Percentiles rank a stretch among this genome's conserved stretches.
These are phyloP conservation scores for Epinotia demarniana DNA, from an alignment of 2,888 invertebrate genomes.

Conservation along the genomic window DNA sequence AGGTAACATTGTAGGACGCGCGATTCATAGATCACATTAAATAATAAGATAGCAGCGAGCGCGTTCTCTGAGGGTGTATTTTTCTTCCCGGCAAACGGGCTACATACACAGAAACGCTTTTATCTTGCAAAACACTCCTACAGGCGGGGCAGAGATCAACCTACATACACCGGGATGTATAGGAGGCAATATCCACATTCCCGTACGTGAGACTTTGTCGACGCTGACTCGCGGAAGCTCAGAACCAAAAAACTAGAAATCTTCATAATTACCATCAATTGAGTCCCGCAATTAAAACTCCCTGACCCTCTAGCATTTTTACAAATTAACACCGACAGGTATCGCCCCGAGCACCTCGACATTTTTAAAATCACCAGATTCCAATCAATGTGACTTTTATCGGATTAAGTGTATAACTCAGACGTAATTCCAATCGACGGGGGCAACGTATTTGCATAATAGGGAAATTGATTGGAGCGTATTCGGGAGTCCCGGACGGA, in stretches of 20 bases:
- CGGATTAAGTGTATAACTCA: conserved; percentile 44
- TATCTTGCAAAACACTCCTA: conserved; percentile 39
- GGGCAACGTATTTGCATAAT: conserved; percentile 44
- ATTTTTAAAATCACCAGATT: conserved; percentile 41
- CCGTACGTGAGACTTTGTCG: conserved; percentile 14
- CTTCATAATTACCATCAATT: conserved; percentile 8
- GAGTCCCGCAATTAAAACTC: conserved; percentile 16
- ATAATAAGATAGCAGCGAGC: conserved; percentile 17
- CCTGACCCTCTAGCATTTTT: conserved; percentile 12
- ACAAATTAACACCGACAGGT: conserved; percentile 28
- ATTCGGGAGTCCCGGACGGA: conserved; percentile 25
- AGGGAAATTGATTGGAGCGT: conserved; percentile 45
- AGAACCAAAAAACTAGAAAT: not conserved
- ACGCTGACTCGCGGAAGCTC: not conserved
- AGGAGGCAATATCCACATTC: conserved; percentile 15
- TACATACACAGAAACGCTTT: conserved; percentile 43
- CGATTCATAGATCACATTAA: conserved; percentile 28
- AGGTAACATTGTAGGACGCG: not conserved
- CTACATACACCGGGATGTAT: not conserved
- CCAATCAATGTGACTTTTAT: conserved; percentile 45
- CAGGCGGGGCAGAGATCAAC: conserved; percentile 27
- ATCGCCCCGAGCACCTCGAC: conserved; percentile 20
- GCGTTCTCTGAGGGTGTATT: conserved; percentile 28
- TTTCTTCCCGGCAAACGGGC: conserved; percentile 37
- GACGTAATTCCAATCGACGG: conserved; percentile 43